These are phyloP conservation scores for Leptoclinus maculatus DNA, from an alignment of 2,797 vertebrate species.

Conservation along the genomic window DNA sequence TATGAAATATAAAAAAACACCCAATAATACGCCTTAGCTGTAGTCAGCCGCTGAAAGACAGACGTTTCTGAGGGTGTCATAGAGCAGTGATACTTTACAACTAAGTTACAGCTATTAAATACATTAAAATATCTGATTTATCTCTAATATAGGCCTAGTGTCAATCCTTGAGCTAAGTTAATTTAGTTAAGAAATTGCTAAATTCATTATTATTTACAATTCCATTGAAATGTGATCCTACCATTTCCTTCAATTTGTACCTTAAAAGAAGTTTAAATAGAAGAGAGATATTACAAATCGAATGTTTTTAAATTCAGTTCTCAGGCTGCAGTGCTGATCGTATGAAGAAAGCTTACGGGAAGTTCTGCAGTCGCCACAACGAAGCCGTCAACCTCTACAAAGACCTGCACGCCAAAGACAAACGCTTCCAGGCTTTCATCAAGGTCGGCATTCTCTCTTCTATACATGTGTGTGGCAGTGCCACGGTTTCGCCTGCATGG, in stretches of 20 bases:
- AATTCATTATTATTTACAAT: neutral
- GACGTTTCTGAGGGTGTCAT: neutral
- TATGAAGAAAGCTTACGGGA: slow-evolving; percentile 92
- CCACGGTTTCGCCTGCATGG: neutral
- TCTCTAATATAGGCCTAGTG: neutral
- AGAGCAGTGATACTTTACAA: neutral
- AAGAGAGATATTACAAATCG: neutral
- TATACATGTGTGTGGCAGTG: neutral
- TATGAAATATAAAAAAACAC: too few relatives aligned
- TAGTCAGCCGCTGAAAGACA: neutral
- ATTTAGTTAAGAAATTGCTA: neutral
- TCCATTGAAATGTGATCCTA: neutral
- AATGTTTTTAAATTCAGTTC: slow-evolving; percentile 80
- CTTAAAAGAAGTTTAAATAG: neutral
- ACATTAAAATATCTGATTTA: neutral
- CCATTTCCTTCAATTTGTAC: neutral
- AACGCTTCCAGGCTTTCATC: slow-evolving; percentile 92
- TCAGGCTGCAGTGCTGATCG: slow-evolving; percentile 87
- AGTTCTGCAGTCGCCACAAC: slow-evolving; percentile 94
- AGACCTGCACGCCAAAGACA: slow-evolving; percentile 91
- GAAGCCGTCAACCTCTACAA: slow-evolving; percentile 93
- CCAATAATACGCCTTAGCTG: neutral
- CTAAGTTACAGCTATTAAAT: neutral
- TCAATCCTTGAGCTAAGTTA: neutral
- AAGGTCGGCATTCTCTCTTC: slow-evolving; percentile 81